Conservation (phyloP, 2,888 invertebrate species). For the Ophraella communa region DNA sequence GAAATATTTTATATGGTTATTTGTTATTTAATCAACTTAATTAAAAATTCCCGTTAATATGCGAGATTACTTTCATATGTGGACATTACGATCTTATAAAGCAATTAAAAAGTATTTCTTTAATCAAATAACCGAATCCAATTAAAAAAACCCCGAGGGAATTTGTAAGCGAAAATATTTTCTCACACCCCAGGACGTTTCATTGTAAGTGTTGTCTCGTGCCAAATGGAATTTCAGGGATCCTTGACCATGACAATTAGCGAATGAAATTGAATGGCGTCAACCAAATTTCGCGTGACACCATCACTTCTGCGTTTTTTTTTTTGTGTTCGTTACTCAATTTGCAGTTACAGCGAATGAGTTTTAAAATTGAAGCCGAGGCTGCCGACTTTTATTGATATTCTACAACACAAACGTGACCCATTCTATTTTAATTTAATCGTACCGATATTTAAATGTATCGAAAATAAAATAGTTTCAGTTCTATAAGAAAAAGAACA, state of each 20-base stretch:
- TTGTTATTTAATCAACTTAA: no score
- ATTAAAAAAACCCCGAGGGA: slow-evolving; percentile 5
- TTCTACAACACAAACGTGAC: neutral
- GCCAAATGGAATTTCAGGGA: slow-evolving; percentile 22
- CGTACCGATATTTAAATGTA: neutral
- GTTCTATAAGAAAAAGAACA: no score
- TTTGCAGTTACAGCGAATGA: slow-evolving; percentile 25
- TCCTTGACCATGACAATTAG: slow-evolving; percentile 25
- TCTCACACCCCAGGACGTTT: neutral
- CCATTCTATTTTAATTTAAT: neutral
- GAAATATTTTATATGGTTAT: no score
- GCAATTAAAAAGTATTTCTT: slow-evolving; percentile 14
- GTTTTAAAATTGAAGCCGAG: slow-evolving; percentile 18
- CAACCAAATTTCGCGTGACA: slow-evolving; percentile 18
- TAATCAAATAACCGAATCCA: slow-evolving; percentile 23
- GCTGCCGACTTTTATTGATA: neutral
- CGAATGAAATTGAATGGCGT: slow-evolving; percentile 17
- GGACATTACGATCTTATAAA: slow-evolving; percentile 10
- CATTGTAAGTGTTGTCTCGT: slow-evolving; percentile 17
- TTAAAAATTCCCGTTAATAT: no score
- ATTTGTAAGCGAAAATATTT: neutral
- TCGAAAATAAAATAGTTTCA: neutral
- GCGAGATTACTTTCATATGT: no score
- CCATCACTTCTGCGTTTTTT: slow-evolving; percentile 8
- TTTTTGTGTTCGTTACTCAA: slow-evolving; percentile 17